Base-by-base conservation (phyloP, 2,888 invertebrate genomes). In the Autographa gamma region DNA sequence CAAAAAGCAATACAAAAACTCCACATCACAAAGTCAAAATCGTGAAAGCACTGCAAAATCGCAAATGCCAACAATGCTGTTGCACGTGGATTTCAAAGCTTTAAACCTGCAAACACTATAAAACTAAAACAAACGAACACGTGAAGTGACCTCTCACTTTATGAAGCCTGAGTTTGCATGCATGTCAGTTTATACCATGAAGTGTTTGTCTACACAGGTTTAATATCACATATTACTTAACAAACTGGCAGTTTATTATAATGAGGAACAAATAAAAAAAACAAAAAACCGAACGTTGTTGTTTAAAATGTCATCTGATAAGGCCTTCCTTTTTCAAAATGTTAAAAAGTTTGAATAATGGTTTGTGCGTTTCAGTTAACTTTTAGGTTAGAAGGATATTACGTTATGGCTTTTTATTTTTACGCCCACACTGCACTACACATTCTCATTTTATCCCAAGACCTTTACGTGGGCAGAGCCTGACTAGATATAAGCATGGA, bases 181-280 rank as follows among this genome's bases (percentile, higher is more conserved):
- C 32, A 54, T 54, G 58, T 67, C 63, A 64, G 63, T 60, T 34
- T 19, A 61, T 41, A 18, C 62, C 62, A 65, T 74, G 71, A 75
- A 77, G 52, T 70, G 72, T 63, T 58, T 32, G 11, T 14, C 16
- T 19, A 61, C 9, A 52, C 11, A 73, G 19, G 52, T 48, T 56
- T 60, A 52, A 60, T 52, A 58, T n/a, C 25, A 61, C 8, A 19
- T 38, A 0, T 7, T 16, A n/a, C n/a, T n/a, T n/a, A 48, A 48
- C 0, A n/a, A n/a, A 48, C 48, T 16, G 48, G 48, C 48, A 6
- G 48, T 48, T 48, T 41, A 41, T 41, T 25, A 25, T 25, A 25
- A 25, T 25, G 25, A 25, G 25, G 25, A 25, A 25, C 25, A 25
- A 25, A 25, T 25, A 25, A 25, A 25, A 25, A 25, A 25, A 25